These are phyloP conservation scores for Tineola bisselliella DNA, from an alignment of 2,888 invertebrate genomes.

Conservation along the genomic window DNA sequence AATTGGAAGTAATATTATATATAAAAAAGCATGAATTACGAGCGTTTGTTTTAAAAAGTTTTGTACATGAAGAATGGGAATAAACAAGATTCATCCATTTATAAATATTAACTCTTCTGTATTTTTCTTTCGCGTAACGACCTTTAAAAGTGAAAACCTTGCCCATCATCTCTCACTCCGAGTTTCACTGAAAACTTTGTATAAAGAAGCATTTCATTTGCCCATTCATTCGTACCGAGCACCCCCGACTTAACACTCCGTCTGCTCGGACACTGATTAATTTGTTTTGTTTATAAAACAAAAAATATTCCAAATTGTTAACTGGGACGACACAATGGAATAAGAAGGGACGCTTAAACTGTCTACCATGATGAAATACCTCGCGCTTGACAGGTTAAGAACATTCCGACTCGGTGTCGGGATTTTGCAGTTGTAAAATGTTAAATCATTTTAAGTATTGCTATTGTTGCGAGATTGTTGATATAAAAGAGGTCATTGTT, in stretches of 20 bases:
- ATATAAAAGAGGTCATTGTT: background rate
- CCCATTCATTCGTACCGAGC: conserved; percentile 4
- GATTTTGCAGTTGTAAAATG: conserved; percentile 1
- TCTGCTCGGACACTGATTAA: conserved; percentile 12
- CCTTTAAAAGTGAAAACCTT: background rate
- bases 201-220: conserved; percentile 3
- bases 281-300: conserved; percentile 17
- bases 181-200: background rate
- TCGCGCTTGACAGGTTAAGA: conserved; percentile 35
- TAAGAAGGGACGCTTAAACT: conserved; percentile 26
- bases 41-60: too few relatives aligned
- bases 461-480: background rate
- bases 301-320: conserved; percentile 25
- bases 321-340: conserved; percentile 19
- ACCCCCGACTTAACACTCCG: conserved; percentile 12
- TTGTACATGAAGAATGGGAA: background rate
- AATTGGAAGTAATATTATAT: too few relatives aligned
- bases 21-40: too few relatives aligned
- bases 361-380: conserved; percentile 41
- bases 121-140: background rate
- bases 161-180: background rate
- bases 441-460: background rate
- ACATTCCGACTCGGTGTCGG: conserved; percentile 20
- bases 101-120: background rate
- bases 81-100: background rate